Evolutionary conservation across 1,140 invertebrate genomes (phyloP).

Genomic region (Armadillidium nasatum): DNA sequence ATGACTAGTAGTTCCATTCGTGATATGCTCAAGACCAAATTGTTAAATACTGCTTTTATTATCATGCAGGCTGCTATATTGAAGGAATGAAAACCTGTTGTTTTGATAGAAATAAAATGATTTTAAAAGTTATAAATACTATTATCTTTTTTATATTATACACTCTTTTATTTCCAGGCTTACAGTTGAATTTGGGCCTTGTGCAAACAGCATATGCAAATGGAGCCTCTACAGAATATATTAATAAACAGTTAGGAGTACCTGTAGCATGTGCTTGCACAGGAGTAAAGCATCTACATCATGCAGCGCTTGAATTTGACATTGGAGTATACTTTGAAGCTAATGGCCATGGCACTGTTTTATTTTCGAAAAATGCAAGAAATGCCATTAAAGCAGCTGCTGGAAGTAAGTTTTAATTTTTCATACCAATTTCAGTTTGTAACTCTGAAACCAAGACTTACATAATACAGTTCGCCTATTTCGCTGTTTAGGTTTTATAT

Average conservation of each 20-base stretch:
- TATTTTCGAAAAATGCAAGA: constrained; percentile 64
- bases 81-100: too few relatives aligned
- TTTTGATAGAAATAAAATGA: too few relatives aligned
- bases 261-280: constrained; percentile 81
- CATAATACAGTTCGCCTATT: too few relatives aligned
- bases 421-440: too few relatives aligned
- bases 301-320: constrained; percentile 82
- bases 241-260: constrained; percentile 76
- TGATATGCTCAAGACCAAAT: too few relatives aligned
- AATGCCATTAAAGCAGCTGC: constrained; percentile 50
- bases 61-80: too few relatives aligned
- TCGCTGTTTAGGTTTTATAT: too few relatives aligned
- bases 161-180: constrained; percentile 46
- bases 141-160: background rate
- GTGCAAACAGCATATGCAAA: constrained; percentile 99
- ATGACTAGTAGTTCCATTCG: too few relatives aligned
- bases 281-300: constrained; percentile 97
- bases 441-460: too few relatives aligned
- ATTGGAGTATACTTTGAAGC: constrained; percentile 99
- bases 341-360: constrained; percentile 95
- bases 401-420: background rate
- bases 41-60: too few relatives aligned
- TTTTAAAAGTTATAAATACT: too few relatives aligned
- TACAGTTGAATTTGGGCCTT: constrained; percentile 71
- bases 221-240: constrained; percentile 90